These are phyloP conservation scores for Sitta europaea DNA, from an alignment of 2,113 vertebrate genomes.

Conservation along the genomic window DNA sequence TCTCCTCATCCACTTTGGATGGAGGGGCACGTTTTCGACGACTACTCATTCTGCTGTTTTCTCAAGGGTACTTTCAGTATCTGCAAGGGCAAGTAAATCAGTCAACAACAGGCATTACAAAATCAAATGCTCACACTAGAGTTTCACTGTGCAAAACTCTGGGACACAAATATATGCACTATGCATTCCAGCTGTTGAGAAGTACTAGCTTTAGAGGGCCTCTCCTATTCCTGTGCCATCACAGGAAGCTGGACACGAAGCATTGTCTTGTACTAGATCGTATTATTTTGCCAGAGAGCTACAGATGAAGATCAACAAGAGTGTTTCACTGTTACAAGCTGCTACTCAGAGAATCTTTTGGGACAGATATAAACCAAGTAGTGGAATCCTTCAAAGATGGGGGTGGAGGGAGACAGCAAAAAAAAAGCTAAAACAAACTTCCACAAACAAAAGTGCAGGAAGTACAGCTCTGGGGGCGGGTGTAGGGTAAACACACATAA, in stretches of 20 bases:
- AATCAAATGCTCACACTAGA: background rate
- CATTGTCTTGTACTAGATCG: background rate
- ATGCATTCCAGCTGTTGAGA: background rate
- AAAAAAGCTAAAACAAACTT: background rate
- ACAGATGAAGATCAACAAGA: background rate
- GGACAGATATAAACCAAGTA: background rate
- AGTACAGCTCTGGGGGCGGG: accelerated
- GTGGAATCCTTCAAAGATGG: background rate
- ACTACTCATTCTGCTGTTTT: slow-evolving; percentile 81
- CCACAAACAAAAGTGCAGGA: background rate
- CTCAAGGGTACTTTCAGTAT: background rate
- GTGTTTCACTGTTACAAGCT: background rate
- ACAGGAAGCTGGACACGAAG: background rate
- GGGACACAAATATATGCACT: background rate
- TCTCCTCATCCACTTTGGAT: slow-evolving; percentile 84
- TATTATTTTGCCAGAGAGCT: background rate
- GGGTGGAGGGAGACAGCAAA: background rate
- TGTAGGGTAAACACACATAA: background rate
- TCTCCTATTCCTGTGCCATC: background rate
- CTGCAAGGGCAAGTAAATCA: background rate
- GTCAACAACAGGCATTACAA: background rate
- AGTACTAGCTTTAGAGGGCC: background rate
- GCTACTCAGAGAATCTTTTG: background rate
- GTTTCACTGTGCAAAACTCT: background rate
- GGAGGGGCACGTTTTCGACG: slow-evolving; percentile 87